Percentiles rank a stretch among this genome's conserved stretches.
These are phyloP conservation scores for Mesembrinibis cayennensis DNA, from an alignment of 2,113 vertebrate species.

Conservation along the genomic window DNA sequence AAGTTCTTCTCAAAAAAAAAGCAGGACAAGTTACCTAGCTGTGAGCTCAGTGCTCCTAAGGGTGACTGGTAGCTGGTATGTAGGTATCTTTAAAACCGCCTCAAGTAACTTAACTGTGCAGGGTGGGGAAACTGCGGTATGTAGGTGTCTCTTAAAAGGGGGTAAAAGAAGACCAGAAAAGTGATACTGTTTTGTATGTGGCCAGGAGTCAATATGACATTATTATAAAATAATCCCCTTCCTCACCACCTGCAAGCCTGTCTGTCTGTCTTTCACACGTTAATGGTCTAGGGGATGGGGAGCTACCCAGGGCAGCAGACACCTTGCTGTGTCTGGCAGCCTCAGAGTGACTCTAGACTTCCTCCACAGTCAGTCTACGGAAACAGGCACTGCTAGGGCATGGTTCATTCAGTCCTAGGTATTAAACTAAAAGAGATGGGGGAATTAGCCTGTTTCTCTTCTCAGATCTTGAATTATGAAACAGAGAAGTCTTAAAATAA, in stretches of 20 bases:
- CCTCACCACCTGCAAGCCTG: neutral
- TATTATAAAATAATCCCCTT: neutral
- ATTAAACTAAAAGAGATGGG: neutral
- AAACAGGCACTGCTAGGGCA: neutral
- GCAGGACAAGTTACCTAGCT: neutral
- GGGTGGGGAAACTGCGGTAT: neutral
- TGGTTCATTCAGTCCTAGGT: neutral
- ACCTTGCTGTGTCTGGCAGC: neutral
- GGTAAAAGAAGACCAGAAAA: neutral
- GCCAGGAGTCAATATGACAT: neutral
- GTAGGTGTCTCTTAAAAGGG: neutral
- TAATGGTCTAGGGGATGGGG: neutral
- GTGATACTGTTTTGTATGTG: fast-evolving
- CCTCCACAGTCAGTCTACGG: neutral
- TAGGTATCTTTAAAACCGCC: neutral
- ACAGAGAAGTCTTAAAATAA: neutral
- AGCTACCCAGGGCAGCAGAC: neutral
- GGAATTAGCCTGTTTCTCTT: neutral
- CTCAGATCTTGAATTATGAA: neutral
- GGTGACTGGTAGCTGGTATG: neutral
- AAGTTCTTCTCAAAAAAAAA: neutral
- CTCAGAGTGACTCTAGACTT: neutral
- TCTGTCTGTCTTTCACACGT: neutral
- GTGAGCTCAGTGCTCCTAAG: neutral
- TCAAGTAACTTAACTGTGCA: neutral